Evolutionary conservation across 1,140 invertebrate genomes (phyloP).

Genomic region (Rhagoletis zephyria): DNA sequence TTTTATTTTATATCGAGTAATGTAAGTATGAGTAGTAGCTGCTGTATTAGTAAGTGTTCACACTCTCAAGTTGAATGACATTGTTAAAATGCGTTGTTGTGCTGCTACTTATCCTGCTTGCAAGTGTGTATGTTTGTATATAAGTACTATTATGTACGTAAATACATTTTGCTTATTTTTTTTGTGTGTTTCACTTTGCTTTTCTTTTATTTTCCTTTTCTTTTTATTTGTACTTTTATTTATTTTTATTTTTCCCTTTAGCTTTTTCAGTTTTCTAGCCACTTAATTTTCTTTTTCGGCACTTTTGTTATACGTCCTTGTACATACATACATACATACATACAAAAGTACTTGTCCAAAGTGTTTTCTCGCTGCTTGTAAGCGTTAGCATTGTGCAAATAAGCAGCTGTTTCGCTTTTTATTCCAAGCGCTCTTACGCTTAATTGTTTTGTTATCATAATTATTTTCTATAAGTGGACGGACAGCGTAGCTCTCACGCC

Average conservation of each 20-base stretch:
- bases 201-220: not conserved
- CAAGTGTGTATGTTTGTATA: not conserved
- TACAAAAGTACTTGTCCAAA: too few species aligned
- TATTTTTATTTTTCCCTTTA: not conserved
- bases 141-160: too few species aligned
- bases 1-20: too few species aligned
- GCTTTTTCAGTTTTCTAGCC: not conserved
- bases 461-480: not conserved
- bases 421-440: not conserved
- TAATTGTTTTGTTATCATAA: not conserved
- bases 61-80: conserved; percentile 68
- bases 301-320: conserved; percentile 3
- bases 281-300: conserved; percentile 25
- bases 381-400: not conserved
- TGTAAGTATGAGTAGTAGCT: too few species aligned
- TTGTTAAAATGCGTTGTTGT: conserved; percentile 56
- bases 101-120: not conserved
- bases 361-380: not conserved
- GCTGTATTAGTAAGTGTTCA: not conserved
- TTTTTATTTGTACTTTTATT: not conserved
- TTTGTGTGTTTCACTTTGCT: not conserved
- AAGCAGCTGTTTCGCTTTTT: conserved; percentile 8
- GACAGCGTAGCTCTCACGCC: not conserved
- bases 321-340: too few species aligned
- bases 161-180: not conserved